Conservation (phyloP, 2,113 vertebrate species). For the Hyaena hyaena region DNA sequence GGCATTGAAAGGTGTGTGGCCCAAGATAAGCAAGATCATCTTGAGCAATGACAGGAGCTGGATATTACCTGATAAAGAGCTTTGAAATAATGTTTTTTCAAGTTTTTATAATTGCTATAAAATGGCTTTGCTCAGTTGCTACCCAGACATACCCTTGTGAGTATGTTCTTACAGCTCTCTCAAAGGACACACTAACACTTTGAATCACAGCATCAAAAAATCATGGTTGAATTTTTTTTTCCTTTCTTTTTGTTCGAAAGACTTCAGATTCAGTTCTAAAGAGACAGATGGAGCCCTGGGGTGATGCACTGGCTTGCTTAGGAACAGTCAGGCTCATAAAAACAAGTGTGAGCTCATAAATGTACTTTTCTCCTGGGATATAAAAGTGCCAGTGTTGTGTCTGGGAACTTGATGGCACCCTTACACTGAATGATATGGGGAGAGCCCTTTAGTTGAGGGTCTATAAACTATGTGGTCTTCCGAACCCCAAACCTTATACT, state of each 20-base stretch:
- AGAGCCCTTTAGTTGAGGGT: background rate
- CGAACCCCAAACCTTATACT: background rate
- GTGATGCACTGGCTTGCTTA: background rate
- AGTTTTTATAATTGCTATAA: background rate
- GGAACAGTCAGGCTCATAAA: background rate
- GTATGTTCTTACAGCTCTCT: background rate
- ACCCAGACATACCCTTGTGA: background rate
- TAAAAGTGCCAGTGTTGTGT: background rate
- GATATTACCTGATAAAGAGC: background rate
- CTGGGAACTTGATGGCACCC: background rate
- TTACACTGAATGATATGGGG: background rate
- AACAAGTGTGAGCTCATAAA: background rate
- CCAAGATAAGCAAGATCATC: background rate
- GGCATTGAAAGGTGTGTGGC: background rate
- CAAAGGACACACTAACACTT: background rate
- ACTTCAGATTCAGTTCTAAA: background rate
- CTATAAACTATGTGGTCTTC: background rate
- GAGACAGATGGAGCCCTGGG: background rate
- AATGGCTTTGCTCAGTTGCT: background rate
- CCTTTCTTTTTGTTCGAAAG: background rate
- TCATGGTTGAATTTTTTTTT: background rate
- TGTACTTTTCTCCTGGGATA: background rate
- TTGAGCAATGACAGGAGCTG: background rate
- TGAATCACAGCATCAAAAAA: slow-evolving; percentile 43
- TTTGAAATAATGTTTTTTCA: background rate